Base-by-base conservation (phyloP, 1,140 invertebrate species). In the Stegodyphus dumicola region DNA sequence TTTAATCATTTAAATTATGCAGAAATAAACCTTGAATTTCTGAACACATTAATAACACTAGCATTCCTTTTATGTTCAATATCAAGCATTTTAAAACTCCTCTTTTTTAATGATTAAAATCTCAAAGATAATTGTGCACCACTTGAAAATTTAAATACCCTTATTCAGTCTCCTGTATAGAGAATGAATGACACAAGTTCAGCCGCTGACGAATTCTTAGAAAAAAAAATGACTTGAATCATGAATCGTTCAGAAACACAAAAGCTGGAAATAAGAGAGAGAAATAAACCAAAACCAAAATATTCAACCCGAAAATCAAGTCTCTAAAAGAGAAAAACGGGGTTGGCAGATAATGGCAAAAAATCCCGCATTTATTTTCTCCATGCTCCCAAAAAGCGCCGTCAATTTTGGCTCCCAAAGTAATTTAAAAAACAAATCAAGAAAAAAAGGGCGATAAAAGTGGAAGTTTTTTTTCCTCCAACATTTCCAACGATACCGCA, bases 301-400 rank as follows among this genome's bases (percentile, higher is more conserved):
- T 33, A n/a, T 64, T n/a, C 60, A 10, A 64, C 10, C 71, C 6
- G 52, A 73, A 51, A 6, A 9, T 48, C 9, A n/a, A 73, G 17
- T 52, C 49, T 52, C 9, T 52, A 9, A 11, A 52, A n/a, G 15
- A 13, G 11, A 33, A 70, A 49, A 70, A 70, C 6, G 49, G 49
- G 49, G 48, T 52, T 33, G 13, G 13, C 7, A 11, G 18, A 66
- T 67, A 80, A 80, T 80, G 67, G 17, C 65, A 71, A 80, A 52
- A 80, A 80, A 80, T 80, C 77, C 71, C 77, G n/a, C 77, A 80
- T 80, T 80, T 80, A 80, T 80, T 80, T 80, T 80, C 67, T 60
- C 67, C 17, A 66, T 60, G 51, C 77, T 49, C 67, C 64, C 66
- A 69, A 51, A 78, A 65, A 51, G 48, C 49, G 13, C 69, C 85